Evolutionary conservation across 2,888 invertebrate genomes (phyloP).

Genomic region (Myathropa florea): DNA sequence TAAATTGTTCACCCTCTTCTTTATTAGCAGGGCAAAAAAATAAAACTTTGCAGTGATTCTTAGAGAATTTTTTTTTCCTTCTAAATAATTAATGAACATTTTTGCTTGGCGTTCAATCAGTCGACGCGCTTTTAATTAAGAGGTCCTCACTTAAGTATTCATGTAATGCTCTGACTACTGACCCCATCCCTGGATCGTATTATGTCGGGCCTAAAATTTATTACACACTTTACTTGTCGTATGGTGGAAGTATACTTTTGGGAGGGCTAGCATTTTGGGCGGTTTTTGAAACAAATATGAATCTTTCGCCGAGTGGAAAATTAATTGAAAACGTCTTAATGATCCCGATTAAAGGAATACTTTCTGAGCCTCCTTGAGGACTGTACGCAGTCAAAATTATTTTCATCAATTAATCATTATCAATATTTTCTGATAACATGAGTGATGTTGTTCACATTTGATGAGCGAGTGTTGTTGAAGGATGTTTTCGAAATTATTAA

Average conservation of each 20-base stretch:
- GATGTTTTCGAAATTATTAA: neutral
- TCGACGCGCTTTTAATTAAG: constrained; percentile 66
- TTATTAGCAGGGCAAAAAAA: constrained; percentile 6
- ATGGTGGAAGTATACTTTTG: neutral
- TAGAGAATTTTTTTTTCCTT: neutral
- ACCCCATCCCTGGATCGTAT: neutral
- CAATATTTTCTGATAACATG: constrained; percentile 42
- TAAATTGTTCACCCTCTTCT: constrained; percentile 31
- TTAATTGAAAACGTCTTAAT: constrained; percentile 65
- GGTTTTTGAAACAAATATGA: neutral
- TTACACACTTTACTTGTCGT: constrained; percentile 19
- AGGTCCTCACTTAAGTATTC: constrained; percentile 62
- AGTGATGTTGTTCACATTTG: constrained; percentile 23
- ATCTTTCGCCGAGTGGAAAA: constrained; percentile 20
- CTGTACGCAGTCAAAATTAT: constrained; percentile 44
- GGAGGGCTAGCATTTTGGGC: neutral
- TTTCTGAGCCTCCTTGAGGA: constrained; percentile 37
- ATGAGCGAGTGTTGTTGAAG: constrained; percentile 32
- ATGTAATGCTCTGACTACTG: constrained; percentile 40
- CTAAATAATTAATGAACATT: constrained; percentile 67
- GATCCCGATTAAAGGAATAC: constrained; percentile 44
- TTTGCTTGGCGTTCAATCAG: constrained; percentile 60
- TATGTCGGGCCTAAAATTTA: constrained; percentile 29
- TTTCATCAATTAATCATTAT: constrained; percentile 66
- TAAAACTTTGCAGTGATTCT: neutral